Percentiles rank a stretch among this genome's conserved stretches.
phyloP scores from a whole-genome alignment of 2,888 invertebrate genomes.

The Napeogenes inachia region DNA sequence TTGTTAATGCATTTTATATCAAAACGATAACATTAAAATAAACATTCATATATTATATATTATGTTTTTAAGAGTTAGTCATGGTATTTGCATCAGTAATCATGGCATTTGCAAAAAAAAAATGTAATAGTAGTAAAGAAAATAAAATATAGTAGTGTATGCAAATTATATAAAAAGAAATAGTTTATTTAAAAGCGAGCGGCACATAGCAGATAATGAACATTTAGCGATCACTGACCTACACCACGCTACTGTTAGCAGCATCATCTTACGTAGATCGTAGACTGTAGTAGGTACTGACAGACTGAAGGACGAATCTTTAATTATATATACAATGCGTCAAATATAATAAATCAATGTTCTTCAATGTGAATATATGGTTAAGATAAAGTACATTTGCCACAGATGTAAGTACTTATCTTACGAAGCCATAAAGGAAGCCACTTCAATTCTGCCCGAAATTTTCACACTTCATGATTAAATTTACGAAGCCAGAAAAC shows the following conservation, averaged over 20 bases:
- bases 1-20: too few relatives aligned
- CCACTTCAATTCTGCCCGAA: neutral
- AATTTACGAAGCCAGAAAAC: neutral
- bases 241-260: slow-evolving; percentile 54
- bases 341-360: too few relatives aligned
- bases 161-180: too few relatives aligned
- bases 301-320: neutral
- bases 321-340: neutral
- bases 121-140: too few relatives aligned
- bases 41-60: too few relatives aligned
- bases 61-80: too few relatives aligned
- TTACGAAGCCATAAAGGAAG: slow-evolving; percentile 1
- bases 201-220: slow-evolving; percentile 40
- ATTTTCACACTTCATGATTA: neutral
- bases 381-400: neutral
- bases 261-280: slow-evolving; percentile 48
- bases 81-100: too few relatives aligned
- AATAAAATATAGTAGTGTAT: too few relatives aligned
- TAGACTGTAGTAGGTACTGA: neutral
- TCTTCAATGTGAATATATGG: neutral
- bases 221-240: slow-evolving; percentile 67
- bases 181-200: slow-evolving; percentile 23
- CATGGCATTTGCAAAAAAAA: too few relatives aligned
- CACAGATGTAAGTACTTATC: neutral
- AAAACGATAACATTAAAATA: too few relatives aligned